A percentile compares a stretch with the other conserved stretches of the same genome.
Conservation (phyloP, 2,797 vertebrate species). For the Benthosema pterotum region DNA sequence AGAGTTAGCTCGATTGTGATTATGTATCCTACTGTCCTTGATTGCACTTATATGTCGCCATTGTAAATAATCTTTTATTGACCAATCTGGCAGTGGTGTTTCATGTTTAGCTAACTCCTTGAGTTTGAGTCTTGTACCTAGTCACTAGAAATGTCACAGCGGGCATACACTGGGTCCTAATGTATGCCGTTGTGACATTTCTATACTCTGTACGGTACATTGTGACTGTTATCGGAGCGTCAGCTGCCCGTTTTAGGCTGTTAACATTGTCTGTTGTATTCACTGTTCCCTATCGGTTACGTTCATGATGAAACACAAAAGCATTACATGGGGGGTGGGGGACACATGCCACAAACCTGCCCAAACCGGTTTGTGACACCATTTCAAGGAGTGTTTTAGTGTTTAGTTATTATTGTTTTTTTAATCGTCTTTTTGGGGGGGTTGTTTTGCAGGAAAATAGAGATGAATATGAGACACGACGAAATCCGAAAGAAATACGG, state of each 20-base stretch:
- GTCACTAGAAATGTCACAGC: no score
- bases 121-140: background rate
- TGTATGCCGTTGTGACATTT: background rate
- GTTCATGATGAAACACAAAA: slow-evolving; percentile 12
- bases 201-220: background rate
- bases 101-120: background rate
- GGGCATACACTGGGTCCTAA: no score
- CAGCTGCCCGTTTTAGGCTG: background rate
- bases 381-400: slow-evolving; percentile 14
- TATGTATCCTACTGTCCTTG: background rate
- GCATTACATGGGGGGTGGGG: background rate
- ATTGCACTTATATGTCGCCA: background rate
- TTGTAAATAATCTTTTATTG: no score
- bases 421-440: slow-evolving; percentile 5
- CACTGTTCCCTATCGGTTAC: slow-evolving; percentile 27
- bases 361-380: slow-evolving; percentile 57
- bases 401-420: slow-evolving; percentile 29
- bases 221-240: slow-evolving; percentile 5
- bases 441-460: slow-evolving; percentile 81
- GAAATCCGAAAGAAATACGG: slow-evolving; percentile 96
- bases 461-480: slow-evolving; percentile 92
- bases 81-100: no score
- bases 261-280: slow-evolving; percentile 15
- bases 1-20: background rate
- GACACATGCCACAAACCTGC: slow-evolving; percentile 40